Evolutionary conservation across 2,113 vertebrate genomes (phyloP), one percentile per base, ranked within the genome.

Genomic region (Atlantisia rogersi): DNA sequence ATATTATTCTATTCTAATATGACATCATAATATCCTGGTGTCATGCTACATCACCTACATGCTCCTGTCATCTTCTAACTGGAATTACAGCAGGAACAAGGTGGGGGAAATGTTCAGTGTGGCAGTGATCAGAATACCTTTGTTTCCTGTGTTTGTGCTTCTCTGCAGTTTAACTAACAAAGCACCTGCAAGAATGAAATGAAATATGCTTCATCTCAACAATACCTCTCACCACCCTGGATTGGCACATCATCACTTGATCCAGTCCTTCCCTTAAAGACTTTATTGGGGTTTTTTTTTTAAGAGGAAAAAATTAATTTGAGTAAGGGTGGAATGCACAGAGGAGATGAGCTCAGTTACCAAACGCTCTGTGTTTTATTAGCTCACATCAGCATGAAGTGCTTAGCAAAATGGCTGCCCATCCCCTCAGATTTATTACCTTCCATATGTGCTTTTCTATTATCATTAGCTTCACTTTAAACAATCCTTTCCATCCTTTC

Each of bases 401-500:
- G 40, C 90, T 89, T 82, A 71, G 92, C 39, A 19, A 93, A 92
- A 95, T 87, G 87, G 69, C 60, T 91, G 92, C 81, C 92, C 92
- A 94, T 82, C 90, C 95, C 93, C 84, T 42, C 90, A 60, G 46
- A 87, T 94, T 92, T 94, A 96, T 86, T 95, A 12, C 90, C 64
- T 94, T 92, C 69, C 95, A 92, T 79, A 87, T 95, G 70, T 89
- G 69, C 35, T 79, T 82, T 96, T 92, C 95, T 91, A 89, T 52
- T 78, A 80, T 96, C 77, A 82, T 92, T 89, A 94, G 81, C 69
- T 87, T 81, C 21, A 56, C 81, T 91, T 95, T 86, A 92, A 87
- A 87, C 78, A 58, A 82, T 81, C 77, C 52, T 55, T 88, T 65
- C 86, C 80, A 88, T 12, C 55, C 55, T 95, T 89, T 92, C 60